A percentile compares a stretch with the other conserved stretches of the same genome.
Conservation (phyloP, 2,888 invertebrate species). For the Chrysotoxum bicinctum region DNA sequence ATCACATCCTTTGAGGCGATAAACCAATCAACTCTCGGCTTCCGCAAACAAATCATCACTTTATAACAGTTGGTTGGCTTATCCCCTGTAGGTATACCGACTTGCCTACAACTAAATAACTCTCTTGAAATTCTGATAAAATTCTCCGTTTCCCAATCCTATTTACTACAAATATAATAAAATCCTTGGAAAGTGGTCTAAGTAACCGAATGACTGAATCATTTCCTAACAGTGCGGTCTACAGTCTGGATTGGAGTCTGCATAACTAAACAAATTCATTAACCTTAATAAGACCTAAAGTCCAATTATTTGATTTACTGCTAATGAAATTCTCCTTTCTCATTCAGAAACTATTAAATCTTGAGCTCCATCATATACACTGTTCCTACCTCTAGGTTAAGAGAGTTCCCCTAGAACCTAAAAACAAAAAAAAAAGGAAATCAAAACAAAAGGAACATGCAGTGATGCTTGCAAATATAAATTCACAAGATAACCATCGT, state of each 20-base stretch:
- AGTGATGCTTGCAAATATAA: conserved; percentile 47
- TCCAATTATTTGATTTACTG: conserved; percentile 70
- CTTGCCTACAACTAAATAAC: not conserved
- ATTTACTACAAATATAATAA: conserved; percentile 6
- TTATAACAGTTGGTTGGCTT: not conserved
- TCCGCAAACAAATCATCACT: not conserved
- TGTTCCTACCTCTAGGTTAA: conserved; percentile 29
- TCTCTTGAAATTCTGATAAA: not conserved
- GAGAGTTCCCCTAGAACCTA: not conserved
- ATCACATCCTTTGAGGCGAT: not conserved
- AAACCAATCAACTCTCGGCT: not conserved
- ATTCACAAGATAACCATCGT: conserved; percentile 53
- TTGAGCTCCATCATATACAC: not conserved
- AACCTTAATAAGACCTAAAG: conserved; percentile 61
- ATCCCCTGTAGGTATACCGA: not conserved
- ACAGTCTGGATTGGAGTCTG: conserved; percentile 1
- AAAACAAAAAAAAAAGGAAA: not conserved
- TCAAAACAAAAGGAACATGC: conserved; percentile 14
- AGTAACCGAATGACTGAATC: conserved; percentile 19
- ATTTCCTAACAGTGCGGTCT: not conserved
- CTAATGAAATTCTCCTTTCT: conserved; percentile 58
- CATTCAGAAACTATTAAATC: conserved; percentile 24
- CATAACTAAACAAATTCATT: conserved; percentile 40
- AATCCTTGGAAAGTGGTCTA: conserved; percentile 4
- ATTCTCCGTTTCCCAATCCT: not conserved